Conservation (phyloP, 2,888 invertebrate genomes). For the Augochlorella aurata region DNA sequence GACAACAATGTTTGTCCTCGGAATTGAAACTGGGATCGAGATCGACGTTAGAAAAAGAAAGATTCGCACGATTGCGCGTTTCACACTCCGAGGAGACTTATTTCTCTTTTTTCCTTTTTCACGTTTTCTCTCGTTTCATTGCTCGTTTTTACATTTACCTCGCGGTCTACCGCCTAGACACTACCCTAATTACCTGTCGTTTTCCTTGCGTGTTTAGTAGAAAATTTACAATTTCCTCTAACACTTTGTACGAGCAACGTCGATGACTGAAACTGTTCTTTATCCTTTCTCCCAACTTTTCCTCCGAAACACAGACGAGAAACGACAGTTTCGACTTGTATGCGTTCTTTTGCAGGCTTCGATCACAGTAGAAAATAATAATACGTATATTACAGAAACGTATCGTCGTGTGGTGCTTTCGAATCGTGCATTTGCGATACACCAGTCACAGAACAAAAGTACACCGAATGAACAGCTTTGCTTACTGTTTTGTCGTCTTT, state of each 20-base stretch:
- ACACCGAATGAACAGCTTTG: conserved; percentile 26
- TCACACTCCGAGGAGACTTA: conserved; percentile 44
- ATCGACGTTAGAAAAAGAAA: conserved; percentile 7
- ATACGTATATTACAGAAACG: conserved; percentile 51
- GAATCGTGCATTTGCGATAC: conserved; percentile 14
- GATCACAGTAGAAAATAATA: conserved; percentile 67
- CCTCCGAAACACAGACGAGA: conserved; percentile 4
- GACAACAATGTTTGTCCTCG: conserved; percentile 52
- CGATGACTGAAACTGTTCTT: conserved; percentile 75
- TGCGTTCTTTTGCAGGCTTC: conserved; percentile 21
- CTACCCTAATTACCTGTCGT: conserved; percentile 61
- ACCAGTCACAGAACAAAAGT: conserved; percentile 41
- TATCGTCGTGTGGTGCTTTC: conserved; percentile 3
- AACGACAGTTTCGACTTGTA: conserved; percentile 10
- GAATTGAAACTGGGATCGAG: conserved; percentile 39
- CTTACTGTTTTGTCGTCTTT: not conserved
- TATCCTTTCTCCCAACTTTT: not conserved
- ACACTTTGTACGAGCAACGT: conserved; percentile 80
- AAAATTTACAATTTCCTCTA: conserved; percentile 77
- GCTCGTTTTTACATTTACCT: conserved; percentile 45
- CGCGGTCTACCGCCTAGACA: conserved; percentile 57
- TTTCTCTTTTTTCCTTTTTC: conserved; percentile 14
- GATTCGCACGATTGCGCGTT: conserved; percentile 20
- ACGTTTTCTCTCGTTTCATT: not conserved
- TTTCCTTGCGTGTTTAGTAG: conserved; percentile 69